Percentiles rank a stretch among this genome's conserved stretches.
Conservation (phyloP, 2,888 invertebrate genomes). For the Yponomeuta evonymella region DNA sequence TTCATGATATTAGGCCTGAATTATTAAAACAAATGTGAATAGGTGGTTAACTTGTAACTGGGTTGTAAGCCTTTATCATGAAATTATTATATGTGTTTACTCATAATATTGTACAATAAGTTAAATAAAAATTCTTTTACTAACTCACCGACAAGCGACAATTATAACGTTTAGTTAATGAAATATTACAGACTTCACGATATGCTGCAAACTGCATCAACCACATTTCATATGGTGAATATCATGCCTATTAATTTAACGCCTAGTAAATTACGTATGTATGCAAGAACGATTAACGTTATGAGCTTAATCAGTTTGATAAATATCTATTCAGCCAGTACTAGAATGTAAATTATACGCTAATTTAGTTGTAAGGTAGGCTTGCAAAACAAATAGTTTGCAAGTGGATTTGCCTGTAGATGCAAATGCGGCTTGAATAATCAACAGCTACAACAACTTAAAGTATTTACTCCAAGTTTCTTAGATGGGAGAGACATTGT, state of each 20-base stretch:
- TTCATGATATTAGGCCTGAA: no score
- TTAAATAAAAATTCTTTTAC: no score
- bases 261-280: background rate
- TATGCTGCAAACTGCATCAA: background rate
- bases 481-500: no score
- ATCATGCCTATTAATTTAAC: background rate
- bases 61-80: no score
- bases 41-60: no score
- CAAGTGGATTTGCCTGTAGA: background rate
- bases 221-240: background rate
- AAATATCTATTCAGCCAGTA: background rate
- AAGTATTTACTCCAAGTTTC: no score
- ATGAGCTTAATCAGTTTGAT: background rate
- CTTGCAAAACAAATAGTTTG: background rate
- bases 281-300: background rate
- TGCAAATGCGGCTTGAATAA: background rate
- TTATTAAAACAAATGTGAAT: no score
- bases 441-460: background rate
- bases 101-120: no score
- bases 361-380: background rate
- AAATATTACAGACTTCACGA: no score
- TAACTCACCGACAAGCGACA: no score
- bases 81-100: no score
- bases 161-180: no score
- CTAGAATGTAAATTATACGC: background rate